These are phyloP conservation scores for Lepidochrysops patricia DNA, from an alignment of 2,888 invertebrate species.

Conservation along the genomic window DNA sequence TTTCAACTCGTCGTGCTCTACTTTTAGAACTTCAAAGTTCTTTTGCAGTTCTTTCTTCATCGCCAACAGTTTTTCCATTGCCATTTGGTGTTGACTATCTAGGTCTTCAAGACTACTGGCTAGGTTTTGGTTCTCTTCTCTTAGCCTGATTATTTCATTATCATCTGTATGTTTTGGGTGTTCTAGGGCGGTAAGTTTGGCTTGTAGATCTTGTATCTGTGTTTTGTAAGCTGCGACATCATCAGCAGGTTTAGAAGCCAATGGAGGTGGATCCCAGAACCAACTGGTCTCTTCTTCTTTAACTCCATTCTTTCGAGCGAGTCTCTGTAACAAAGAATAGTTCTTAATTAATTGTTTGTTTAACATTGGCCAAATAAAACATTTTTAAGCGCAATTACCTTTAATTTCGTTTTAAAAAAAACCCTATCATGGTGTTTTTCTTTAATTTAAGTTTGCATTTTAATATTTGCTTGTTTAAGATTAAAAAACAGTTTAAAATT, in stretches of 20 bases:
- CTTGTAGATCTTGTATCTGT: conserved; percentile 52
- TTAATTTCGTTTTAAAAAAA: no score
- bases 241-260: conserved; percentile 32
- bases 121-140: conserved; percentile 74
- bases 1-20: conserved; percentile 62
- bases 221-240: conserved; percentile 42
- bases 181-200: conserved; percentile 57
- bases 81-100: conserved; percentile 82
- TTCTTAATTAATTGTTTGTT: not conserved
- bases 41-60: conserved; percentile 71
- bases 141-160: conserved; percentile 60
- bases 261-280: conserved; percentile 70
- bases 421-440: no score
- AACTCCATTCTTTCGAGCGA: conserved; percentile 56
- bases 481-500: no score
- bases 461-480: no score
- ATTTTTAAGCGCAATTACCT: no score
- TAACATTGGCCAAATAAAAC: no score
- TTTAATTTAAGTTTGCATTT: no score
- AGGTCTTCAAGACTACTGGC: conserved; percentile 79
- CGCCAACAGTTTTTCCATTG: conserved; percentile 74
- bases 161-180: conserved; percentile 42
- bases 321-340: conserved; percentile 54
- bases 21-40: conserved; percentile 64
- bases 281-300: conserved; percentile 66